Evolutionary conservation across 1,140 invertebrate species (phyloP), one percentile per base, ranked within the genome.

Genomic region (Drosophila erecta): DNA sequence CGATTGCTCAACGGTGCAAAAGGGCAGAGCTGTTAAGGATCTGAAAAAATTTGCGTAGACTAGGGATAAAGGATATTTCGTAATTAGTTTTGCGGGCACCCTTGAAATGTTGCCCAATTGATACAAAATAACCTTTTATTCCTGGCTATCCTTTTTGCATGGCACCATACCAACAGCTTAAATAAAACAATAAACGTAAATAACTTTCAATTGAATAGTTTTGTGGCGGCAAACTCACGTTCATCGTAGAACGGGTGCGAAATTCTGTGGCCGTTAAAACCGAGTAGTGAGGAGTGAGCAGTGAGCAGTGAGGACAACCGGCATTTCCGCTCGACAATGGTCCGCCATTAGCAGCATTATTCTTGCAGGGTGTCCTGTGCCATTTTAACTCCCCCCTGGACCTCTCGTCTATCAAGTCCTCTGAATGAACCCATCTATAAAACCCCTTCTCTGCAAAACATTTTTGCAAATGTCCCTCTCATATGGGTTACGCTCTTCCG

Each of bases 191-290:
- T 86, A 89, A 89, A 83, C 79, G 79, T 83, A 83, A 87, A 87
- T 89, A 83, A 89, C 79, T 87, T 89, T 73, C 84, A 87, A 87
- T 89, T 87, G 83, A 87, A 87, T 87, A 87, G 83, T 87, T 87
- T 76, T 79, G 83, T 79, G 83, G 83, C 81, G 79, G 76, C 64
- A 87, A 89, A 87, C 79, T 76, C 79, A 79, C 84, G 80, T 62
- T 53, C 40, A 53, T 76, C 60, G 59, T 55, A 24, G 35, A 55
- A 55, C 46, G 64, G 27, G 27, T 58, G 33, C 59, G 43, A n/a
- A 65, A 40, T 64, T 49, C 17, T 17, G 37, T 27, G 65, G 58
- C 64, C 69, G 73, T 81, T 78, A 86, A 75, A 86, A 50, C 49
- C 15, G 44, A 33, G 11, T 40, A 22, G 2, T 30, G 41, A 56